Conservation (phyloP, 1,140 invertebrate genomes). For the Platorchestia sp. region DNA sequence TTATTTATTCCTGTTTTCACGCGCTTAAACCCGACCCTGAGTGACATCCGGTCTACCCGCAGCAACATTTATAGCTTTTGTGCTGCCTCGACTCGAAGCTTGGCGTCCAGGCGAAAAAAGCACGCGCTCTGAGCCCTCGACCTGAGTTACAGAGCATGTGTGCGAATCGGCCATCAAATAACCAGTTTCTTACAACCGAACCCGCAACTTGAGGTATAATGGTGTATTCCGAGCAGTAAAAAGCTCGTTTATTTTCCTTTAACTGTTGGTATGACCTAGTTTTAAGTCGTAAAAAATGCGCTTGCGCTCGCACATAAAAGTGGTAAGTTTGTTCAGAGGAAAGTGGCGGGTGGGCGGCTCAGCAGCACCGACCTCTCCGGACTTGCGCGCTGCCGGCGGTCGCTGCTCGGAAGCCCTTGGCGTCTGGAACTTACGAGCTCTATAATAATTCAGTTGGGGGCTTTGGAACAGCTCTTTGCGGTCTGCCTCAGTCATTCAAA, state of each 20-base stretch:
- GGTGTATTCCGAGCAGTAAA: neutral
- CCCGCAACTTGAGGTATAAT: neutral
- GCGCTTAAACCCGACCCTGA: too few species aligned
- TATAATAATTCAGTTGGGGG: neutral
- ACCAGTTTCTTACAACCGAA: neutral
- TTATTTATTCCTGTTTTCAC: too few species aligned
- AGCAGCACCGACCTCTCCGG: neutral
- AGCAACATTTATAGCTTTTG: neutral
- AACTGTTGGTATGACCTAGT: neutral
- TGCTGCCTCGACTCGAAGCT: neutral
- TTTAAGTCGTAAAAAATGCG: neutral
- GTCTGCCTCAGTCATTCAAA: neutral
- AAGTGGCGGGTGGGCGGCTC: neutral
- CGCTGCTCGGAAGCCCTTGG: neutral
- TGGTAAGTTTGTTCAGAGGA: neutral
- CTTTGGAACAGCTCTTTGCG: neutral
- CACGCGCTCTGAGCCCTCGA: neutral
- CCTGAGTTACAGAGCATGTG: neutral
- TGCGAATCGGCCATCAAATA: neutral
- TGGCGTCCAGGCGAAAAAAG: too few species aligned
- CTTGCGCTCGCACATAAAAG: neutral
- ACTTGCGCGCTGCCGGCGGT: too few species aligned
- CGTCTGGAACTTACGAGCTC: neutral
- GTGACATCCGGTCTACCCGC: too few species aligned
- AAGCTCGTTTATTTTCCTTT: neutral